Percentiles rank a stretch among this genome's conserved stretches.
phyloP scores from a whole-genome alignment of 2,888 invertebrate species.

The Hypsopygia costalis region DNA sequence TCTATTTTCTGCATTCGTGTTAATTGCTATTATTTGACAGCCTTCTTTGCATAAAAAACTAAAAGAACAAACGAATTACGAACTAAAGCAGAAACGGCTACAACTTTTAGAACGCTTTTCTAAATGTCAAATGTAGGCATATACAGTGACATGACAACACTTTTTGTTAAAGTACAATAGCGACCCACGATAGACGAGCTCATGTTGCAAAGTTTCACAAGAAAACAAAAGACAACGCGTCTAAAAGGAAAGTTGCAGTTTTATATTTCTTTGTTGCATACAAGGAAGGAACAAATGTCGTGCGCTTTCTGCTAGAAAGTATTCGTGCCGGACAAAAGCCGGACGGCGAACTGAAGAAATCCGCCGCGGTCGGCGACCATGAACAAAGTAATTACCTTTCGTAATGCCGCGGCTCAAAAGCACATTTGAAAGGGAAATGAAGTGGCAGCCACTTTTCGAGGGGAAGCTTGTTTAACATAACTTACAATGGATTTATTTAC shows the following conservation, averaged over 20 bases:
- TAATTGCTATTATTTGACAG: too few species aligned
- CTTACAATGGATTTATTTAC: not conserved
- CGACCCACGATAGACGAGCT: not conserved
- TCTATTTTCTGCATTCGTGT: too few species aligned
- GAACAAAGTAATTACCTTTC: not conserved
- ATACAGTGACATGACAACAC: too few species aligned
- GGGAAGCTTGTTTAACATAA: not conserved
- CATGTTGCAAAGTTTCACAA: not conserved
- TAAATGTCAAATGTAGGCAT: too few species aligned
- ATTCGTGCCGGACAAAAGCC: not conserved
- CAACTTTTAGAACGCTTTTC: too few species aligned
- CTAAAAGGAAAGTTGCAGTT: conserved; percentile 9
- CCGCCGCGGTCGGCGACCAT: not conserved
- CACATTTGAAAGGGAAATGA: conserved; percentile 31
- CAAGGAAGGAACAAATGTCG: not conserved
- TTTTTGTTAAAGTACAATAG: too few species aligned
- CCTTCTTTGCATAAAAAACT: too few species aligned
- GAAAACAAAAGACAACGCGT: conserved; percentile 2
- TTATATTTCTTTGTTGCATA: too few species aligned
- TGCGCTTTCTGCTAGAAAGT: not conserved
- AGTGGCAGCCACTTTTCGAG: conserved; percentile 18
- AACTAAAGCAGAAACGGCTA: too few species aligned
- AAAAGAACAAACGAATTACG: too few species aligned
- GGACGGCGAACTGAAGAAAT: not conserved
- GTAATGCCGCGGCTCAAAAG: conserved; percentile 26